A percentile compares a stretch with the other conserved stretches of the same genome.
These are phyloP conservation scores for Drosophila auraria DNA, from an alignment of 1,140 invertebrate genomes.

Conservation along the genomic window DNA sequence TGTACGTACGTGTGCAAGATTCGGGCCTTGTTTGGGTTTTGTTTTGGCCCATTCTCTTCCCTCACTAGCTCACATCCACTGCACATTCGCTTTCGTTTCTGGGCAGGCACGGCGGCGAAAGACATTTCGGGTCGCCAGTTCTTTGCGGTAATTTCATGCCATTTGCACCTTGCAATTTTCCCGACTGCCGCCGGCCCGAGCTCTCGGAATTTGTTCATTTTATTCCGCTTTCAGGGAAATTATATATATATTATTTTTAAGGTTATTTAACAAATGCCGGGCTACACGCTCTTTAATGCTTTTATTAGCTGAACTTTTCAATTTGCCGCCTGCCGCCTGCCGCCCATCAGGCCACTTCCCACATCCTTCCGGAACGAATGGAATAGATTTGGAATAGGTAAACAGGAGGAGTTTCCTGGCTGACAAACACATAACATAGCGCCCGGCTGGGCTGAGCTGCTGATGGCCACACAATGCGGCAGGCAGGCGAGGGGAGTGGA, in stretches of 20 bases:
- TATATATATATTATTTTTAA: slow-evolving; percentile 43
- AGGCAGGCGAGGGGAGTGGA: neutral
- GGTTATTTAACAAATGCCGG: slow-evolving; percentile 46
- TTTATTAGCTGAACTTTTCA: slow-evolving; percentile 56
- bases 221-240: slow-evolving; percentile 19
- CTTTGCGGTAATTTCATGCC: slow-evolving; percentile 72
- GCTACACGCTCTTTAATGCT: slow-evolving; percentile 18
- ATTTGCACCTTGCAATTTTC: slow-evolving; percentile 75
- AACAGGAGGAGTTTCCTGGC: neutral
- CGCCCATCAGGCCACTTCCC: neutral
- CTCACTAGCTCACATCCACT: neutral
- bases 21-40: slow-evolving; percentile 50
- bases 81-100: slow-evolving; percentile 58
- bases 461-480: slow-evolving; percentile 36
- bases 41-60: slow-evolving; percentile 4
- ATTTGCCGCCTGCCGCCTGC: slow-evolving; percentile 13
- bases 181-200: slow-evolving; percentile 3
- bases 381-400: slow-evolving; percentile 13
- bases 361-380: neutral
- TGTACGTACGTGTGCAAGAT: slow-evolving; percentile 30
- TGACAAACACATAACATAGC: neutral
- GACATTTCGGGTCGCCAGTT: slow-evolving; percentile 66
- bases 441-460: slow-evolving; percentile 11
- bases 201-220: slow-evolving; percentile 29
- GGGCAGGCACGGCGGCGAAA: slow-evolving; percentile 28